Base-by-base conservation (phyloP, 2,888 invertebrate species). In the Poecilus cupreus region DNA sequence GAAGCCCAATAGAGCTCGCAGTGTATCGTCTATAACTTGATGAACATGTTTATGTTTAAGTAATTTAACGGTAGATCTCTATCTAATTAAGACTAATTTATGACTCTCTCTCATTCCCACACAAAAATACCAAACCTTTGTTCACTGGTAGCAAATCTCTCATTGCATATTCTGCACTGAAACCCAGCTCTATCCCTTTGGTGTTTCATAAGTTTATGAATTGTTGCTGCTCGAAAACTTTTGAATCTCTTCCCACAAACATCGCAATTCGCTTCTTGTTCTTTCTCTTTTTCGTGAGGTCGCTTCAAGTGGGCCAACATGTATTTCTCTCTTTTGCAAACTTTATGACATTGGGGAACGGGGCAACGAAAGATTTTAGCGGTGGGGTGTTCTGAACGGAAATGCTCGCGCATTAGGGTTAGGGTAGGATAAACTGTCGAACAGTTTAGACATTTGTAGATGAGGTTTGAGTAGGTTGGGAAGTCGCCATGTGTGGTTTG, bases 131-230 rank as follows among this genome's bases (percentile, higher is more conserved):
- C 54, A 39, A 22, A 80, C 81, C 81, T 51, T 13, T 74, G 81
- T 75, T 81, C 81, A 18, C 22, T 75, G 0, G 81, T 75, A 2
- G 32, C 8, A 43, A 81, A 81, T 4, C 75, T 18, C 6, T 81
- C 81, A 18, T 72, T 51, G 18, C 81, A 81, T 20, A 81, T 75
- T 16, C 81, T 13, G 18, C 81, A 81, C 18, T 60, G 60, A 60
- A 81, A 81, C 0, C 81, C 81, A 46, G 75, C 75, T 18, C 46
- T 39, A 18, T 81, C 75, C 26, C 75, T 20, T 11, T 49, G 24
- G 32, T 81, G 81, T 32, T 81, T 81, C 75, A 81, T 75, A 18
- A 81, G 6, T 51, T 43, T 81, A 16, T 81, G 81, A 24, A 81
- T 75, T 2, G 74, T 46, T 8, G 64, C 57, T 0, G 81, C 57